Evolutionary conservation across 2,888 invertebrate genomes (phyloP), one percentile per base, ranked within the genome.

Genomic region (Polydrusus tereticollis): DNA sequence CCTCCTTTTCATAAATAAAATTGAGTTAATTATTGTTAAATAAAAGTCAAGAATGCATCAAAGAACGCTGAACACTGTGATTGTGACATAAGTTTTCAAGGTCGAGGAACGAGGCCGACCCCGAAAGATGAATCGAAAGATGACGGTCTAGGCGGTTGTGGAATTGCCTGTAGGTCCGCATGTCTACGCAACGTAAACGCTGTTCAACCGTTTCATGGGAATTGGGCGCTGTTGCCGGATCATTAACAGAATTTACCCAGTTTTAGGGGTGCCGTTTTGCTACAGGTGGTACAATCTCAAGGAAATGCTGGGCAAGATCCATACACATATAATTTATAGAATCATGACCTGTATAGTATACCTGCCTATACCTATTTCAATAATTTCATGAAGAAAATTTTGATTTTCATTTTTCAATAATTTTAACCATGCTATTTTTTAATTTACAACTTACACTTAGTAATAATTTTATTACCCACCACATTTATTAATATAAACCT

Each of bases 41-140:
- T n/a, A n/a, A n/a, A n/a, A n/a, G 43, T 36, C 36, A 72, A 36
- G 68, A 70, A 76, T 72, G 72, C 67, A 71, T 73, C 63, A 59
- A 68, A 75, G 75, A 75, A 76, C 70, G 69, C 77, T 41, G 75
- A 75, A 76, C 70, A 67, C 77, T 41, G 20, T 29, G 33, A 21
- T 77, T 20, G 76, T 81, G 80, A 82, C 81, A 82, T 81, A 82
- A 80, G 79, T 77, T 77, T 79, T 82, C 82, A 83, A 83, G 83
- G 83, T 83, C 83, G 78, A 74, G 67, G 78, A 82, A 80, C 79
- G 82, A 83, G 82, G 82, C 80, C 82, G 79, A 79, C 78, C 76
- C 79, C 78, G 72, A 74, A 78, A 77, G 80, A 79, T 79, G 78
- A 80, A 79, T 78, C 77, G 78, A 77, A 74, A 76, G 72, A 72